Evolutionary conservation across 1,140 invertebrate species (phyloP).

Genomic region (Macrobrachium rosenbergii): DNA sequence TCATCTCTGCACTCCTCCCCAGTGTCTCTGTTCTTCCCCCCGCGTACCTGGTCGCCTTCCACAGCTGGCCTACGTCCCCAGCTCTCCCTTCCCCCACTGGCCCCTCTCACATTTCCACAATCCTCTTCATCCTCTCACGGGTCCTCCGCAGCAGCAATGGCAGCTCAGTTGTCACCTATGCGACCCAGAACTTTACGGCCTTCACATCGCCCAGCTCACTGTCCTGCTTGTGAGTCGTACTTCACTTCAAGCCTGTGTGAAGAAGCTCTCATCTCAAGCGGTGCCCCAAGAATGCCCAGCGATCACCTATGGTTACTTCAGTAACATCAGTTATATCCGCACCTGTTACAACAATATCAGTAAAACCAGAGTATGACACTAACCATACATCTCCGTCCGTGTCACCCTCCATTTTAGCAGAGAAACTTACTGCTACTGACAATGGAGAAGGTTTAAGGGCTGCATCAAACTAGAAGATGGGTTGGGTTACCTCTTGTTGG

Average conservation of each 20-base stretch:
- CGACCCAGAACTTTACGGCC: slow-evolving; percentile 63
- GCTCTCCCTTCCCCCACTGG: slow-evolving; percentile 62
- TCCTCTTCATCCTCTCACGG: slow-evolving; percentile 55
- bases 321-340: slow-evolving; percentile 52
- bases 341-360: slow-evolving; percentile 48
- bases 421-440: slow-evolving; percentile 49
- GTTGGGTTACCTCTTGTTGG: neutral
- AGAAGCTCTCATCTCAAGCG: slow-evolving; percentile 66
- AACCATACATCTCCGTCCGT: slow-evolving; percentile 64
- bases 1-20: slow-evolving; percentile 65
- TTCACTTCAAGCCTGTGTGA: slow-evolving; percentile 66
- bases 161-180: slow-evolving; percentile 55
- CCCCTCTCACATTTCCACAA: slow-evolving; percentile 61
- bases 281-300: slow-evolving; percentile 65
- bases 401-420: slow-evolving; percentile 57
- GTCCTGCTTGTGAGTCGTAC: slow-evolving; percentile 66
- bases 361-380: slow-evolving; percentile 51
- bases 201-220: slow-evolving; percentile 65
- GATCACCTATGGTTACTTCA: slow-evolving; percentile 53
- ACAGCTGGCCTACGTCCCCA: slow-evolving; percentile 64
- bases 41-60: slow-evolving; percentile 66
- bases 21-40: slow-evolving; percentile 66
- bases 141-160: slow-evolving; percentile 55
- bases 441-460: slow-evolving; percentile 56
- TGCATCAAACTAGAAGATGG: slow-evolving; percentile 40